These are phyloP conservation scores for Ameiurus melas DNA, from an alignment of 2,113 vertebrate species.

Conservation along the genomic window DNA sequence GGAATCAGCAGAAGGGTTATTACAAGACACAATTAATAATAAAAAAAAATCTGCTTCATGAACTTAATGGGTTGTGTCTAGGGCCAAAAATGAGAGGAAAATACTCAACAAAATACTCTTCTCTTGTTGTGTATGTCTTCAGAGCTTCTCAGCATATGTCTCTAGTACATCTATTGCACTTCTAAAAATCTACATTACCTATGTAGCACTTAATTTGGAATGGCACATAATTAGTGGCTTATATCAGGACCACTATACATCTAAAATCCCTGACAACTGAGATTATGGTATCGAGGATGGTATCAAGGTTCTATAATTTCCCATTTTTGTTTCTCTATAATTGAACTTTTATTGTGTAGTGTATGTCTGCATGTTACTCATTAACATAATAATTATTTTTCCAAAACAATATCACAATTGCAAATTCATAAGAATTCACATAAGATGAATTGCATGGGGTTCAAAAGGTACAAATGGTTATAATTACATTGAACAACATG, in stretches of 20 bases:
- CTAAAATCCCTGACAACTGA: neutral
- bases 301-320: neutral
- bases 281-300: neutral
- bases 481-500: neutral
- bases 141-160: neutral
- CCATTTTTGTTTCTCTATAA: neutral
- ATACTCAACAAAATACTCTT: neutral
- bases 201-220: neutral
- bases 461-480: neutral
- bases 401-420: neutral
- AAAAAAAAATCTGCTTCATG: slow-evolving; percentile 3
- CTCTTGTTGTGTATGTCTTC: neutral
- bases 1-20: slow-evolving; percentile 43
- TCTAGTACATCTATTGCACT: neutral
- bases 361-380: neutral
- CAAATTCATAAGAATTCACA: neutral
- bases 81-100: neutral
- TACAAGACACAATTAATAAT: slow-evolving; percentile 43
- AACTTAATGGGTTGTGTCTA: neutral
- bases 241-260: neutral
- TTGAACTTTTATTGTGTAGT: neutral
- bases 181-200: neutral
- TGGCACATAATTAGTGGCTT: neutral
- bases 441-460: neutral
- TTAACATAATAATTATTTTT: neutral